Evolutionary conservation across 2,888 invertebrate genomes (phyloP).

Genomic region (Saturnia pavonia): DNA sequence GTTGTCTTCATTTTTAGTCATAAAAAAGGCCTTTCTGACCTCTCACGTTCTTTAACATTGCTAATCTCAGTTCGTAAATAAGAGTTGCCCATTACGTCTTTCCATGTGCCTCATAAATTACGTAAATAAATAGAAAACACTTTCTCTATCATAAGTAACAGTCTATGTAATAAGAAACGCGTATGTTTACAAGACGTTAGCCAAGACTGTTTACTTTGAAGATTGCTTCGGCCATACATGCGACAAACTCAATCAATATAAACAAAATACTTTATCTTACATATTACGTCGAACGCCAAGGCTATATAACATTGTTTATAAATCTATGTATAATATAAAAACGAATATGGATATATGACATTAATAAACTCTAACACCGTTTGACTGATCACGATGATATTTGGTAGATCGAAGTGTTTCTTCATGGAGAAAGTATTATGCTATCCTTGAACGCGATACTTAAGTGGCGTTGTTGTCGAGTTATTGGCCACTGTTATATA

Average conservation of each 20-base stretch:
- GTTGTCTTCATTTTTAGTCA: too few species aligned
- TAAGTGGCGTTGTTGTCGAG: too few species aligned
- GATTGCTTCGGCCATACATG: constrained; percentile 51
- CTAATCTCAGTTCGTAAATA: neutral
- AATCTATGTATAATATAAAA: too few species aligned
- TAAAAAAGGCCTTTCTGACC: too few species aligned
- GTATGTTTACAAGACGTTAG: constrained; percentile 48
- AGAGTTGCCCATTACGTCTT: neutral
- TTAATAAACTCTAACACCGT: too few species aligned
- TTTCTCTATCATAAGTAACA: constrained; percentile 5
- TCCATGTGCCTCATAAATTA: neutral
- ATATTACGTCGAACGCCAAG: neutral
- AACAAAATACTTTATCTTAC: constrained; percentile 22
- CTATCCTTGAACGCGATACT: too few species aligned
- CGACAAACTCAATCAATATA: constrained; percentile 38
- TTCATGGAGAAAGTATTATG: too few species aligned
- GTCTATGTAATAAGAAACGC: constrained; percentile 3
- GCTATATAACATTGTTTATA: neutral
- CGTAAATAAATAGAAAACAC: neutral
- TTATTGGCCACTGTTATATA: too few species aligned
- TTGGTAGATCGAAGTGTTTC: too few species aligned
- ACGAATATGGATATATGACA: too few species aligned
- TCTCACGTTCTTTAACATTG: neutral
- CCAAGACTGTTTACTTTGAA: constrained; percentile 59
- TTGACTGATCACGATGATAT: too few species aligned